Evolutionary conservation across 2,888 invertebrate genomes (phyloP).

Genomic region (Napeogenes inachia): DNA sequence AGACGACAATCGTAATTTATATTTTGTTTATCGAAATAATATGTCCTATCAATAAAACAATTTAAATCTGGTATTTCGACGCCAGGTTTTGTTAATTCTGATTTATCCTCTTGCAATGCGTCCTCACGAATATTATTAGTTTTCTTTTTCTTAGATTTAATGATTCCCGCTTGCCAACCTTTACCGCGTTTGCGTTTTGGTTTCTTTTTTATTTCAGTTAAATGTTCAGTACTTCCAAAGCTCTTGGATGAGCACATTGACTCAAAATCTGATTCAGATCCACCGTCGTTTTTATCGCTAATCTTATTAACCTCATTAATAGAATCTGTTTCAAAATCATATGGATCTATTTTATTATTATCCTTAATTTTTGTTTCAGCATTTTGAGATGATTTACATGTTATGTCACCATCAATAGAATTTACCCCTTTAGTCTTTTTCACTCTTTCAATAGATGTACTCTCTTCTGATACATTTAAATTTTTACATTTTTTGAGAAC

Average conservation of each 20-base stretch:
- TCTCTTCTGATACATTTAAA: slow-evolving; percentile 31
- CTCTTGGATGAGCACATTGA: slow-evolving; percentile 55
- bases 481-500: slow-evolving; percentile 51
- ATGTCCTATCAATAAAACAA: slow-evolving; percentile 62
- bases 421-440: slow-evolving; percentile 30
- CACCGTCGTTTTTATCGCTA: slow-evolving; percentile 40
- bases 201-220: slow-evolving; percentile 53
- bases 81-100: slow-evolving; percentile 9
- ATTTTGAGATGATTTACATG: slow-evolving; percentile 50
- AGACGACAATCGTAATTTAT: slow-evolving; percentile 75
- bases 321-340: slow-evolving; percentile 60
- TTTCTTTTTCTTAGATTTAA: slow-evolving; percentile 59
- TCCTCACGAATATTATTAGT: slow-evolving; percentile 31
- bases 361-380: slow-evolving; percentile 49
- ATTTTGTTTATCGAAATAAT: slow-evolving; percentile 60
- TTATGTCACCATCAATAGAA: slow-evolving; percentile 20
- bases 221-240: slow-evolving; percentile 48
- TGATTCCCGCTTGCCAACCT: slow-evolving; percentile 60
- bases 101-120: slow-evolving; percentile 6
- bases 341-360: slow-evolving; percentile 49
- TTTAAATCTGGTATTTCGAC: slow-evolving; percentile 43
- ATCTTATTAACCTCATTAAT: slow-evolving; percentile 43
- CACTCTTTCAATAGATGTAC: slow-evolving; percentile 33
- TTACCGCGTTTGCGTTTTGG: slow-evolving; percentile 49
- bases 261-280: slow-evolving; percentile 55